These are phyloP conservation scores for Vollenhovia emeryi DNA, from an alignment of 1,140 invertebrate genomes.

Conservation along the genomic window DNA sequence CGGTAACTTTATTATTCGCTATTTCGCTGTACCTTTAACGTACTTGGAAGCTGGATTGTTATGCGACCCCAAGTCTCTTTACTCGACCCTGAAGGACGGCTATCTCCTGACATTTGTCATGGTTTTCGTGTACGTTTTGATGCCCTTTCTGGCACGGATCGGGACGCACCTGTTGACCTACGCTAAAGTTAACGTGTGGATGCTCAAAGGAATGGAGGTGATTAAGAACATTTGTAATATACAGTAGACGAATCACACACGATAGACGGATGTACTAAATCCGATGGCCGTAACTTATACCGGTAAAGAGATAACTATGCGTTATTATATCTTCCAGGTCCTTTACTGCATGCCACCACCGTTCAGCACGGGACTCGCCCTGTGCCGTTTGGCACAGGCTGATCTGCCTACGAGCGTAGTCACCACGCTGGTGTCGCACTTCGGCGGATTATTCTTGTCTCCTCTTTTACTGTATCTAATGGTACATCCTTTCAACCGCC, in stretches of 20 bases:
- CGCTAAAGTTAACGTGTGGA: conserved; percentile 78
- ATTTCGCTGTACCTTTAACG: conserved; percentile 81
- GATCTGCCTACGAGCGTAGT: conserved; percentile 82
- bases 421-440: conserved; percentile 80
- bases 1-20: conserved; percentile 80
- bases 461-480: conserved; percentile 82
- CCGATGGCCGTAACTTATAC: neutral
- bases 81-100: conserved; percentile 75
- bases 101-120: conserved; percentile 79
- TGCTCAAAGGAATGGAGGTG: conserved; percentile 84
- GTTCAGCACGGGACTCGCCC: conserved; percentile 80
- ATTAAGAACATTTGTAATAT: conserved; percentile 44
- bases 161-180: conserved; percentile 76
- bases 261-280: neutral
- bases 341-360: conserved; percentile 84
- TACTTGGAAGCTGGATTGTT: conserved; percentile 82
- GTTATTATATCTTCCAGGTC: conserved; percentile 73
- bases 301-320: neutral
- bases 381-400: conserved; percentile 79
- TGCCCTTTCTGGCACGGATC: conserved; percentile 79
- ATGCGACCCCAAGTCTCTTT: conserved; percentile 77
- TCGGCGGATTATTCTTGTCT: conserved; percentile 81
- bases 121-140: conserved; percentile 80
- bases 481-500: conserved; percentile 67
- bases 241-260: neutral